These are phyloP conservation scores for Graphium colonna DNA, from an alignment of 2,888 invertebrate species.

Conservation along the genomic window DNA sequence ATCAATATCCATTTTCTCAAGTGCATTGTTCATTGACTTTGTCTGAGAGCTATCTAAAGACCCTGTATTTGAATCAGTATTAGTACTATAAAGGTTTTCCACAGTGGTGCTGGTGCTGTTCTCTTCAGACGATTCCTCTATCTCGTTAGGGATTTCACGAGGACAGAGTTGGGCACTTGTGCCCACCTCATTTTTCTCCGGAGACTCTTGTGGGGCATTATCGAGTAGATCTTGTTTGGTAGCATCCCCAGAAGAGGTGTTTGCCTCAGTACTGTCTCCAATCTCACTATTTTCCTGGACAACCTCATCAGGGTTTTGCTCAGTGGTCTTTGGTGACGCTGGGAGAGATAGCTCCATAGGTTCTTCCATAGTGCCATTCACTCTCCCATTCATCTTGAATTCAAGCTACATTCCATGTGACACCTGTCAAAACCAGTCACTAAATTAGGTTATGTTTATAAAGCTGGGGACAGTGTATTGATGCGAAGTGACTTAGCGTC, in stretches of 20 bases:
- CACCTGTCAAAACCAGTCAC: conserved; percentile 52
- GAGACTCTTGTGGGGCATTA: conserved; percentile 25
- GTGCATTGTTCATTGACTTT: conserved; percentile 31
- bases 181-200: conserved; percentile 30
- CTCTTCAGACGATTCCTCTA: conserved; percentile 30
- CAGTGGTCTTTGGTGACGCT: conserved; percentile 30
- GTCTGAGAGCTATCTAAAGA: conserved; percentile 34
- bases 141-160: conserved; percentile 20
- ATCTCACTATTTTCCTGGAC: conserved; percentile 30
- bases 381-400: conserved; percentile 62
- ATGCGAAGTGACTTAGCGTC: conserved; percentile 53
- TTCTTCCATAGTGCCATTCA: conserved; percentile 63
- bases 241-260: conserved; percentile 30
- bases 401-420: conserved; percentile 55
- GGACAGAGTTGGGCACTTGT: conserved; percentile 27
- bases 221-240: conserved; percentile 19
- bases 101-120: conserved; percentile 31
- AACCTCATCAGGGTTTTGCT: conserved; percentile 28
- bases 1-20: background rate
- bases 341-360: conserved; percentile 42
- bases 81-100: conserved; percentile 40
- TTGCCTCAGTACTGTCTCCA: conserved; percentile 35
- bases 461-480: conserved; percentile 40
- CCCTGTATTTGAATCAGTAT: conserved; percentile 38
- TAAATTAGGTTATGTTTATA: conserved; percentile 48